Conservation (phyloP, 2,113 vertebrate genomes). For the Urocolius indicus region DNA sequence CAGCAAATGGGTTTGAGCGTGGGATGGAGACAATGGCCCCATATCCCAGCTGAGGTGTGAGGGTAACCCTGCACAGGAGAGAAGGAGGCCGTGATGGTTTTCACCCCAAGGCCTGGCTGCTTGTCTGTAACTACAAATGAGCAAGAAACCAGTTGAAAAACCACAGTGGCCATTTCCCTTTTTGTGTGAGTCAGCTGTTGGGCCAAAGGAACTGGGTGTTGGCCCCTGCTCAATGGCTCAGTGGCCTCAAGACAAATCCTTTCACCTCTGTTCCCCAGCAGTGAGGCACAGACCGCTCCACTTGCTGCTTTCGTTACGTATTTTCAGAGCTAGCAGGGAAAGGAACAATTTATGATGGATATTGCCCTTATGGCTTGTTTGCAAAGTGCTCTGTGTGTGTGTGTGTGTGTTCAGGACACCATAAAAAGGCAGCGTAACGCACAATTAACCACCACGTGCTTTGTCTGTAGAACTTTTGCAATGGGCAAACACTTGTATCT, state of each 20-base stretch:
- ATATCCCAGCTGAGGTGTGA: accelerated
- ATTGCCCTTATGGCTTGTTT: neutral
- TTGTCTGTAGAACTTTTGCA: neutral
- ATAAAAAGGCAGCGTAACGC: neutral
- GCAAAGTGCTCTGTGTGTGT: neutral
- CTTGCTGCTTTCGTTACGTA: accelerated
- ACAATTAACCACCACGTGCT: neutral
- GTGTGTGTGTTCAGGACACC: neutral
- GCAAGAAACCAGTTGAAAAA: neutral
- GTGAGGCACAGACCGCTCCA: accelerated
- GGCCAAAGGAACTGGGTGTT: neutral
- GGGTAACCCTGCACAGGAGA: neutral
- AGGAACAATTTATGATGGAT: neutral
- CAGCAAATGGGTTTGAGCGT: neutral
- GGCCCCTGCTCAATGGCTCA: neutral
- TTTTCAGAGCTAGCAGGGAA: neutral
- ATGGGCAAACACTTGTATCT: neutral
- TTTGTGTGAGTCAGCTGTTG: neutral
- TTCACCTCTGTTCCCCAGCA: neutral
- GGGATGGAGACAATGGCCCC: neutral
- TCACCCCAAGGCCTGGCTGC: neutral
- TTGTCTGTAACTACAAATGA: neutral
- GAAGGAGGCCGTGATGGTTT: neutral
- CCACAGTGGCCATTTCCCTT: neutral
- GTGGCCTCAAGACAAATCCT: neutral